phyloP scores from a whole-genome alignment of 2,888 invertebrate genomes.

The Proisotoma minuta region DNA sequence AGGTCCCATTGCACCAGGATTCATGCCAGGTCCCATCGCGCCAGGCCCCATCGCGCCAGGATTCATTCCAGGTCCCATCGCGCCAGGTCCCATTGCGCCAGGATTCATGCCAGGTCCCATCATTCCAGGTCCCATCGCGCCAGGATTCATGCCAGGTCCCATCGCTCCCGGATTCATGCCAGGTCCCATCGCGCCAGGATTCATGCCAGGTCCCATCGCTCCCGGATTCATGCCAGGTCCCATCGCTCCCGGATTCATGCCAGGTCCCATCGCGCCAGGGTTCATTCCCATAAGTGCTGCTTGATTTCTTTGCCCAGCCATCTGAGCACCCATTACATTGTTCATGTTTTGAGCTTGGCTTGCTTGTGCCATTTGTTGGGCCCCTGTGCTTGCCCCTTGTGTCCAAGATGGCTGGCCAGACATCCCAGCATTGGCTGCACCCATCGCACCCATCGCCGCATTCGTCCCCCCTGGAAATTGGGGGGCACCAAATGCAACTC shows the following conservation, averaged over 20 bases:
- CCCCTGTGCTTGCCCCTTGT: not conserved
- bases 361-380: slow-evolving; percentile 2
- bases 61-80: not conserved
- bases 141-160: not conserved
- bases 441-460: not conserved
- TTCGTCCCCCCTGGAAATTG: not conserved
- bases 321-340: not conserved
- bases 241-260: not conserved
- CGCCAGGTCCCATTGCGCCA: not conserved
- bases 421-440: not conserved
- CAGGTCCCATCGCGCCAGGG: not conserved
- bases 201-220: not conserved
- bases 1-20: not conserved
- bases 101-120: not conserved
- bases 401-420: not conserved
- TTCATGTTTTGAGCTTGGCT: not conserved
- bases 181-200: not conserved
- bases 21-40: not conserved
- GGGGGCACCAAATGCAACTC: not conserved
- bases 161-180: not conserved
- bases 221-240: not conserved
- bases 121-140: not conserved
- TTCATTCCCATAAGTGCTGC: not conserved
- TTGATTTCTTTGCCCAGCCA: not conserved
- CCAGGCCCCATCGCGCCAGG: not conserved